A percentile compares a stretch with the other conserved stretches of the same genome.
These are phyloP conservation scores for Epistrophe eligans DNA, from an alignment of 2,888 invertebrate genomes.

Conservation along the genomic window DNA sequence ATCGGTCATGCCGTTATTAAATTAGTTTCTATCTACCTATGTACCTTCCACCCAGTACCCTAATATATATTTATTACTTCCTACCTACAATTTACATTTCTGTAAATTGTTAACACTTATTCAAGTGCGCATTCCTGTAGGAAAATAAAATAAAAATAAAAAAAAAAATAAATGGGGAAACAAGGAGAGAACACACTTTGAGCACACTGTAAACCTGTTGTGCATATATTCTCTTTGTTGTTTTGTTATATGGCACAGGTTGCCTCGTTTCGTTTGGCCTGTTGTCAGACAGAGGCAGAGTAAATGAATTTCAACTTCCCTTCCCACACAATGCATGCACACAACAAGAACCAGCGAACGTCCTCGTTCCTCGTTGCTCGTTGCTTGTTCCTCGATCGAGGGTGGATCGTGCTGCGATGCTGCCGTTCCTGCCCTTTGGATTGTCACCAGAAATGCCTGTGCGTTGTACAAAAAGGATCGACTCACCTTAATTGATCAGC, in stretches of 20 bases:
- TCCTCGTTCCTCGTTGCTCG: conserved; percentile 9
- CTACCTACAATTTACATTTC: too few relatives aligned
- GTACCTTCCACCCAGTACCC: too few relatives aligned
- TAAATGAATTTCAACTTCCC: conserved; percentile 7
- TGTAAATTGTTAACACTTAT: conserved; percentile 33
- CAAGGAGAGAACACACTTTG: conserved; percentile 36
- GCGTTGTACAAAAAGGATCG: conserved; percentile 80
- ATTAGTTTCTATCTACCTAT: too few relatives aligned
- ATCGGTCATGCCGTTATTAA: too few relatives aligned
- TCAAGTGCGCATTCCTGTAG: conserved; percentile 1
- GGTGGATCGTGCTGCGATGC: conserved; percentile 63
- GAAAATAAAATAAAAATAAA: too few relatives aligned
- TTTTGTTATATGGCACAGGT: conserved; percentile 26
- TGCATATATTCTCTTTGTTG: conserved; percentile 6
- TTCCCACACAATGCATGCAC: conserved; percentile 25
- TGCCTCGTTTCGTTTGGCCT: conserved; percentile 20
- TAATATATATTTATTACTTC: too few relatives aligned
- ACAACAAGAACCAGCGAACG: background rate
- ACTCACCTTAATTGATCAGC: conserved; percentile 82
- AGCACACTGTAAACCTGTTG: conserved; percentile 58
- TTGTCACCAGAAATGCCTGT: conserved; percentile 48
- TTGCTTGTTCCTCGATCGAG: conserved; percentile 24
- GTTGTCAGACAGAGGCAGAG: conserved; percentile 42
- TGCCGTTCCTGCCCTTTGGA: conserved; percentile 9
- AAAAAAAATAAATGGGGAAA: background rate